phyloP scores from a whole-genome alignment of 2,113 vertebrate genomes.

The Burhinus bistriatus region DNA sequence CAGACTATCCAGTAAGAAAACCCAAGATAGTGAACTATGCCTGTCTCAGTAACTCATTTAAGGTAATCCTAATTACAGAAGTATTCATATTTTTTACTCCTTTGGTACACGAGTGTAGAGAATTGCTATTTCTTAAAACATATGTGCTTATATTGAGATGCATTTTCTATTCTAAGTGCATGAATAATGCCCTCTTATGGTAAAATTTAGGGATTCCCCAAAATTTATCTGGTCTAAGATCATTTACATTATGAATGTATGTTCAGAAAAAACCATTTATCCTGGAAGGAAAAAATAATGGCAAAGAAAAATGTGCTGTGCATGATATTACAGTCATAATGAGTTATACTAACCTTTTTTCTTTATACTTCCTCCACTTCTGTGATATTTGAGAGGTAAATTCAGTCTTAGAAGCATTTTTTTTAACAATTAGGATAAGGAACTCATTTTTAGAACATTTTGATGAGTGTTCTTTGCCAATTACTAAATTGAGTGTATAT shows the following conservation, averaged over 20 bases:
- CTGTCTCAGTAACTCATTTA: neutral
- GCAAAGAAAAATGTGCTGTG: neutral
- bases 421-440: neutral
- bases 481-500: neutral
- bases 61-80: neutral
- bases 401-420: neutral
- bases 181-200: slow-evolving; percentile 63
- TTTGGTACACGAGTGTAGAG: neutral
- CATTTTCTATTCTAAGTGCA: neutral
- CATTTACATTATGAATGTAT: neutral
- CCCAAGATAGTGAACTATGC: neutral
- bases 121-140: neutral
- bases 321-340: neutral
- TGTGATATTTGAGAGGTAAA: neutral
- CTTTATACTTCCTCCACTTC: neutral
- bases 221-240: neutral
- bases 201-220: slow-evolving; percentile 34
- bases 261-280: neutral
- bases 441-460: neutral
- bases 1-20: neutral
- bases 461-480: neutral
- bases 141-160: neutral
- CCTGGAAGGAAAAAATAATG: neutral
- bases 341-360: neutral
- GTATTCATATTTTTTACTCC: neutral